Percentiles rank a stretch among this genome's conserved stretches.
These are phyloP conservation scores for Caenorhabditis angaria DNA, from an alignment of 2,888 invertebrate species.

Conservation along the genomic window DNA sequence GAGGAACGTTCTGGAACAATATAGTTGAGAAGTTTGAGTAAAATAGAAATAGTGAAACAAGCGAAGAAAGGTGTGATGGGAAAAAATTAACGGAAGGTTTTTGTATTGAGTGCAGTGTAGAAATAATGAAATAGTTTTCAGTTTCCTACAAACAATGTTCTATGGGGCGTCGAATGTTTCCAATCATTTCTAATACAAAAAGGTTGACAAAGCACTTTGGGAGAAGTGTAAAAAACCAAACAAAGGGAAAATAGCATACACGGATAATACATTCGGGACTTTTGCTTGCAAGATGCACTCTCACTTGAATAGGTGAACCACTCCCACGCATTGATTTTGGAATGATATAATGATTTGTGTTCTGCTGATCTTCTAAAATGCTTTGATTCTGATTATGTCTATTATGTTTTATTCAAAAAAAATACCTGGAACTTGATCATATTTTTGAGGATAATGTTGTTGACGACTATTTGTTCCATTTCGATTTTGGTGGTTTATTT, in stretches of 20 bases:
- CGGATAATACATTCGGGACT: conserved; percentile 33
- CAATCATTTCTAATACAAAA: neutral
- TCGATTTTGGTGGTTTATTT: conserved; percentile 28
- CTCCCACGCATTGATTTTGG: conserved; percentile 38
- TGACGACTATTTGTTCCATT: neutral
- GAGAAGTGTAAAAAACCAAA: neutral
- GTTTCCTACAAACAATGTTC: too few relatives aligned
- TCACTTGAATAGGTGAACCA: conserved; percentile 40
- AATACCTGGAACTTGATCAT: conserved; percentile 33
- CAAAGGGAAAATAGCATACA: conserved; percentile 30
- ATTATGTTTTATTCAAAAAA: neutral
- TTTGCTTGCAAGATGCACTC: conserved; percentile 39
- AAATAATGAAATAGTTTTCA: neutral
- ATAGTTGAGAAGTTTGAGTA: neutral
- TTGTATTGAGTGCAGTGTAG: neutral
- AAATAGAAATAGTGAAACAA: conserved; percentile 6
- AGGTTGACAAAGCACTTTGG: neutral
- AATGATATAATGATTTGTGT: conserved; percentile 39
- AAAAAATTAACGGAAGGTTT: too few relatives aligned
- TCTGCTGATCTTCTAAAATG: conserved; percentile 20
- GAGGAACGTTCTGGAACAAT: neutral
- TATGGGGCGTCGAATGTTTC: too few relatives aligned
- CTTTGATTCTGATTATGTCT: neutral
- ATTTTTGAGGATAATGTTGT: conserved; percentile 18
- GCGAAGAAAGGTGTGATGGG: neutral